A percentile compares a stretch with the other conserved stretches of the same genome.
Conservation (phyloP, 37 sponge, comb jelly and placozoan species). For the Hexactinellida sp. region DNA sequence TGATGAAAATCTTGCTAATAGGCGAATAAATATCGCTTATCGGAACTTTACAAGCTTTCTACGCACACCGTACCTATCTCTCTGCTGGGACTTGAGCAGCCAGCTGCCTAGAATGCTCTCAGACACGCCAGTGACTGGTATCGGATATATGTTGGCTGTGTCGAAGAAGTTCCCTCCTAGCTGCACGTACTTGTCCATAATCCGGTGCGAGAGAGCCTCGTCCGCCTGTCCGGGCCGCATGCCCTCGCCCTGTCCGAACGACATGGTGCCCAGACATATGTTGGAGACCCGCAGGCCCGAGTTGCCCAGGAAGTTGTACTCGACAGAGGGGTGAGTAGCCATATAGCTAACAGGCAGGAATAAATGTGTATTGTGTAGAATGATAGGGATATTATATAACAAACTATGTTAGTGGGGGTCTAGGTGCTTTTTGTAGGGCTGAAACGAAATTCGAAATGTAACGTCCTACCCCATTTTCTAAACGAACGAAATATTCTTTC, state of each 20-base stretch:
- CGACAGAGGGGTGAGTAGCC: neutral
- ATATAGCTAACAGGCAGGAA: too few relatives aligned
- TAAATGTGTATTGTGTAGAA: too few relatives aligned
- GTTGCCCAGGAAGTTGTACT: conserved; percentile 50
- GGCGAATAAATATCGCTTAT: too few relatives aligned
- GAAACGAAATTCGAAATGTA: too few relatives aligned
- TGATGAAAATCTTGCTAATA: too few relatives aligned
- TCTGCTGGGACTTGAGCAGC: conserved; percentile 36
- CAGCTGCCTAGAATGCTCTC: conserved; percentile 66
- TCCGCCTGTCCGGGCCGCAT: conserved; percentile 65
- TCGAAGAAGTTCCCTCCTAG: conserved; percentile 86
- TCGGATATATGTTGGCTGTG: conserved; percentile 73
- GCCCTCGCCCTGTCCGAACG: conserved; percentile 49
- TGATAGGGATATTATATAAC: too few relatives aligned
- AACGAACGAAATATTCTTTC: too few relatives aligned
- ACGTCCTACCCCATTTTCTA: too few relatives aligned
- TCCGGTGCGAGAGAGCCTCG: conserved; percentile 40
- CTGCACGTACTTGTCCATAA: conserved; percentile 60
- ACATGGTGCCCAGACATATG: conserved; percentile 77
- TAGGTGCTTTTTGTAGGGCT: too few relatives aligned
- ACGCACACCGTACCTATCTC: conserved; percentile 29
- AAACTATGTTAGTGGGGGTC: too few relatives aligned
- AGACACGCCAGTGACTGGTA: conserved; percentile 32
- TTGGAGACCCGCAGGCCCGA: conserved; percentile 68
- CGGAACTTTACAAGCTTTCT: too few relatives aligned